Evolutionary conservation across 2,113 vertebrate species (phyloP).

Genomic region (Lampris incognitus): DNA sequence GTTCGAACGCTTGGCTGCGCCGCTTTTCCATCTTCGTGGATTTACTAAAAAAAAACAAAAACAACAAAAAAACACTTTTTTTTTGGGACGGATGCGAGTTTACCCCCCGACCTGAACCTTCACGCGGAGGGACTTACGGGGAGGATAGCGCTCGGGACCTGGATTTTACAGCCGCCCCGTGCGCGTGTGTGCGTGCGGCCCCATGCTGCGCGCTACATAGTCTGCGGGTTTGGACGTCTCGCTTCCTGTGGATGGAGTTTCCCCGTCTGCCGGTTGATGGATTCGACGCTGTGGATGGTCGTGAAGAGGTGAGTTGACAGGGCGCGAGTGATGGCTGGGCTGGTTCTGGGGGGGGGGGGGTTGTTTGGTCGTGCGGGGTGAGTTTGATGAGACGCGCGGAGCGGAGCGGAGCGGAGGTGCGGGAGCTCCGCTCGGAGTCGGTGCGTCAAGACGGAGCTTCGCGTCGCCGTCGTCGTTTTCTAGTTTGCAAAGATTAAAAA

Average conservation of each 20-base stretch:
- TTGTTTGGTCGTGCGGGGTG: too few species aligned
- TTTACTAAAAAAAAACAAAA: constrained; percentile 46
- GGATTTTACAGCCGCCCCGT: constrained; percentile 56
- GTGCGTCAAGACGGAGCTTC: constrained; percentile 66
- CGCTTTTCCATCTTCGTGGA: constrained; percentile 65
- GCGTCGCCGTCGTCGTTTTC: constrained; percentile 59
- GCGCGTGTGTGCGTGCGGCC: too few species aligned
- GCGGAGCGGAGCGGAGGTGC: neutral
- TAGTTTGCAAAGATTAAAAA: constrained; percentile 40
- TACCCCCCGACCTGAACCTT: constrained; percentile 33
- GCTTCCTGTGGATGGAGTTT: constrained; percentile 69
- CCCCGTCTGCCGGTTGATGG: constrained; percentile 72
- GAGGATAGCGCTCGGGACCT: constrained; percentile 59
- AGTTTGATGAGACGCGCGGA: too few species aligned
- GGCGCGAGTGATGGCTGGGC: too few species aligned
- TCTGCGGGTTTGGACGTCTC: constrained; percentile 45
- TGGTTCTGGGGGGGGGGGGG: too few species aligned
- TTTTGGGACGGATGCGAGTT: constrained; percentile 52
- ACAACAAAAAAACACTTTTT: neutral
- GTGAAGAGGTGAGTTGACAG: constrained; percentile 78
- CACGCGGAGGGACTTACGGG: constrained; percentile 55
- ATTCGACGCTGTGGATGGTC: constrained; percentile 80
- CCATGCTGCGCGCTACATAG: constrained; percentile 58
- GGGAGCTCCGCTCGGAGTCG: constrained; percentile 44
- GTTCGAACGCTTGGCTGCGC: constrained; percentile 30